Conservation (phyloP, 2,797 vertebrate genomes). For the Sebastes matsubarae region DNA sequence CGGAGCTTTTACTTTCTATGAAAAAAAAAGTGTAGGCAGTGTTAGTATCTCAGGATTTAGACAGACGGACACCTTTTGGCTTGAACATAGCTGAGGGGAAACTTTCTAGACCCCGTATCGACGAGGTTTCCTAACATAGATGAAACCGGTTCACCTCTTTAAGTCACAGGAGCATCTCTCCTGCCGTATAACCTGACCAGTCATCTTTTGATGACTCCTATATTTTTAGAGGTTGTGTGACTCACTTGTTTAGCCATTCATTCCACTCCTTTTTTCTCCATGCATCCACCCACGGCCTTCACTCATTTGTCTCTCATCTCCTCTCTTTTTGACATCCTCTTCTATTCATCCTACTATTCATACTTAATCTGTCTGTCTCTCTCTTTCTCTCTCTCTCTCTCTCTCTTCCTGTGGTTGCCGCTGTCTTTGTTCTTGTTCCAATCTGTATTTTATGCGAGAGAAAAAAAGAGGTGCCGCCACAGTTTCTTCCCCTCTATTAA, state of each 20-base stretch:
- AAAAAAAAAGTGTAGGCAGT: not conserved
- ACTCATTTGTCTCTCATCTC: not conserved
- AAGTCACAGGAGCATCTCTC: not conserved
- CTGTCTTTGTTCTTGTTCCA: not conserved
- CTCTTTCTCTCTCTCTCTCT: not conserved
- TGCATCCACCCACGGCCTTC: constrained; percentile 1
- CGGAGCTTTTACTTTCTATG: not conserved
- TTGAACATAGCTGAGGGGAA: not conserved
- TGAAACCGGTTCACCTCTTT: not conserved
- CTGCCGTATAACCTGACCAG: not conserved
- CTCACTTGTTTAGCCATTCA: constrained; percentile 10
- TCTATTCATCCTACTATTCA: not conserved
- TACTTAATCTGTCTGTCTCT: not conserved
- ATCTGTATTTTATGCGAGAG: not conserved
- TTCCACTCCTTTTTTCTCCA: not conserved
- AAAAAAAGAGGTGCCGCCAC: not conserved
- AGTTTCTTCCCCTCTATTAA: constrained; percentile 28
- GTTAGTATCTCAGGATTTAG: constrained; percentile 2
- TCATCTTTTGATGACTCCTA: not conserved
- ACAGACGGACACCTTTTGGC: not conserved
- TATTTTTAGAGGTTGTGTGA: constrained; percentile 24
- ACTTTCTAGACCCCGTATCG: not conserved
- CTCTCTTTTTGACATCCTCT: not conserved
- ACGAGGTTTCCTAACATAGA: not conserved
- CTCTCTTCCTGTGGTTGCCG: not conserved